Percentiles rank a stretch among this genome's conserved stretches.
Conservation (phyloP, 2,888 invertebrate species). For the Apamea anceps region DNA sequence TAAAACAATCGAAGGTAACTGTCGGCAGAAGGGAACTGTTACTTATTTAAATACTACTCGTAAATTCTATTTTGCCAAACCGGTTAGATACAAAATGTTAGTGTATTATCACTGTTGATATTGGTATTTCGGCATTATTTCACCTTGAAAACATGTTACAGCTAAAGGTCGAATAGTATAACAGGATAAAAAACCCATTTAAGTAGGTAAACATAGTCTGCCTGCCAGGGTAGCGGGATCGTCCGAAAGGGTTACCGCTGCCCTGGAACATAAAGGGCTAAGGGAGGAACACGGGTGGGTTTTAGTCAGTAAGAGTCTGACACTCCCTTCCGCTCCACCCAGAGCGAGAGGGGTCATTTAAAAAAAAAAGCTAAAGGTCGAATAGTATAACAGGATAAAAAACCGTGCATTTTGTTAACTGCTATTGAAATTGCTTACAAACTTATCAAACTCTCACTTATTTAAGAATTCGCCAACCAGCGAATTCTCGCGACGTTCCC, state of each 20-base stretch:
- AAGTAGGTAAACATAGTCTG: neutral
- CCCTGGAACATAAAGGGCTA: no score
- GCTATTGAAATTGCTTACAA: neutral
- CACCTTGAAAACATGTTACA: slow-evolving; percentile 1
- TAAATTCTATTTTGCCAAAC: neutral
- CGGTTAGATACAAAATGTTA: neutral
- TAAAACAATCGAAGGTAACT: neutral
- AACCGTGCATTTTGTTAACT: neutral
- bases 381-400: neutral
- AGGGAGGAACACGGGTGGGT: no score
- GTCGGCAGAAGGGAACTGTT: neutral
- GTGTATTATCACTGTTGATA: slow-evolving; percentile 8
- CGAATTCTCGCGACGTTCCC: no score
- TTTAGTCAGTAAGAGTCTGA: no score
- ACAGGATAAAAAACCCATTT: neutral
- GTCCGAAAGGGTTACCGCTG: no score
- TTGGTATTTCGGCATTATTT: neutral
- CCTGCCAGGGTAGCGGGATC: no score
- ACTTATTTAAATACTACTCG: neutral
- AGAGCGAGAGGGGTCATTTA: no score
- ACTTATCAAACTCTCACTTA: no score
- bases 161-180: slow-evolving; percentile 5
- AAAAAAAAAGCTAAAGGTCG: slow-evolving; percentile 9
- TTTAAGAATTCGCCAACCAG: no score
- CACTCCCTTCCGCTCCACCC: no score